Evolutionary conservation across 2,888 invertebrate genomes (phyloP).

Genomic region (Congeria kusceri): DNA sequence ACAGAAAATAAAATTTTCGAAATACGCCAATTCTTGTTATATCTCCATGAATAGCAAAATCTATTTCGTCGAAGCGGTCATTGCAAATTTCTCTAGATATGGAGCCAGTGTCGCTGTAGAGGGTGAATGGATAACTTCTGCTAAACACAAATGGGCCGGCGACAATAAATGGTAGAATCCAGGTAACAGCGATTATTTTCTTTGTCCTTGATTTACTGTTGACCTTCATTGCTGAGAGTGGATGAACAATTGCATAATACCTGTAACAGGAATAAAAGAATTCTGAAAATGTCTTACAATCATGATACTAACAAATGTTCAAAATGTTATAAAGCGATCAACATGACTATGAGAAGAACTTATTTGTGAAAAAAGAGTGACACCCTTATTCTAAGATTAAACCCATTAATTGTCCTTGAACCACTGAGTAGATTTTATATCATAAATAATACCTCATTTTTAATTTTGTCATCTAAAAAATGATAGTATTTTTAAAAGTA

Average conservation of each 20-base stretch:
- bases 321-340: no score
- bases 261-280: constrained; percentile 74
- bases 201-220: constrained; percentile 83
- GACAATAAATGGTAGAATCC: constrained; percentile 82
- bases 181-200: constrained; percentile 84
- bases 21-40: constrained; percentile 67
- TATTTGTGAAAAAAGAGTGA: no score
- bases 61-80: constrained; percentile 84
- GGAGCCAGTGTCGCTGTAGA: constrained; percentile 83
- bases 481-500: no score
- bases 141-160: constrained; percentile 76
- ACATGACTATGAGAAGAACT: no score
- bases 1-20: constrained; percentile 84
- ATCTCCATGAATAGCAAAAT: constrained; percentile 71
- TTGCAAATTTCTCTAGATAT: constrained; percentile 85
- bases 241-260: constrained; percentile 86
- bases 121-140: constrained; percentile 73
- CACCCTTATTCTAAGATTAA: no score
- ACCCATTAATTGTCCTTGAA: no score
- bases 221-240: constrained; percentile 84
- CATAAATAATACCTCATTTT: no score
- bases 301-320: no score
- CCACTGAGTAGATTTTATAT: no score
- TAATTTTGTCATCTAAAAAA: no score
- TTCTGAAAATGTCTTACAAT: no score